These are phyloP conservation scores for Percopsis omiscomaycus DNA, from an alignment of 2,797 vertebrate species.

Conservation along the genomic window DNA sequence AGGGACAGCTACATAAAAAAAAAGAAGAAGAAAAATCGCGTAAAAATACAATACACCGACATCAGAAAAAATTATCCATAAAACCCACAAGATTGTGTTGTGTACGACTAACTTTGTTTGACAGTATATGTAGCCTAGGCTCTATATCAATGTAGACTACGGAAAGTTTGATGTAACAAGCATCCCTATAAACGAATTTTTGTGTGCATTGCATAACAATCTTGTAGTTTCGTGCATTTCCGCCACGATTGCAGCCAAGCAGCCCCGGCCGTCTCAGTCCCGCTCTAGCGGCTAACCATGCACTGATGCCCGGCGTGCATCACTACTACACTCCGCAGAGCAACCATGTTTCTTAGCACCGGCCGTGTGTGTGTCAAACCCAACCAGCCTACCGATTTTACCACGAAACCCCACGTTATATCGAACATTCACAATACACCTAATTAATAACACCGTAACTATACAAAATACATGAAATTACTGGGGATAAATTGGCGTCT, in stretches of 20 bases:
- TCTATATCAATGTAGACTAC: constrained; percentile 15
- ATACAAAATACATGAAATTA: constrained; percentile 7
- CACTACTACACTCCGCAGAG: constrained; percentile 82
- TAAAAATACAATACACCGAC: too few relatives aligned
- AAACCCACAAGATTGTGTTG: constrained; percentile 21
- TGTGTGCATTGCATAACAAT: constrained; percentile 21
- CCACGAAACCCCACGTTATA: neutral
- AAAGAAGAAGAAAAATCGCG: too few relatives aligned
- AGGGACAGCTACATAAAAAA: too few relatives aligned
- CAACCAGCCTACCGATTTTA: constrained; percentile 3
- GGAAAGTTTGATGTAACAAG: constrained; percentile 46
- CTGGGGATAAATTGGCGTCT: constrained; percentile 35
- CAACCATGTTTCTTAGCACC: constrained; percentile 72
- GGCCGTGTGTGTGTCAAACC: constrained; percentile 60
- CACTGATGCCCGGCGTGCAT: constrained; percentile 70
- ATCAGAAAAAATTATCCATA: constrained; percentile 7
- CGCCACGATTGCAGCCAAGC: constrained; percentile 21
- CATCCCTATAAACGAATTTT: neutral
- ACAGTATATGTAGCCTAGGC: constrained; percentile 10
- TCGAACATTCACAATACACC: too few relatives aligned
- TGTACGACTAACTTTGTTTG: constrained; percentile 59
- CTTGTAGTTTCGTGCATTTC: constrained; percentile 8
- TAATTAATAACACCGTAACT: neutral
- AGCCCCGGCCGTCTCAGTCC: constrained; percentile 67
- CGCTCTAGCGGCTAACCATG: constrained; percentile 69